Evolutionary conservation across 2,113 vertebrate genomes (phyloP), one percentile per base, ranked within the genome.

Genomic region (Columba livia): DNA sequence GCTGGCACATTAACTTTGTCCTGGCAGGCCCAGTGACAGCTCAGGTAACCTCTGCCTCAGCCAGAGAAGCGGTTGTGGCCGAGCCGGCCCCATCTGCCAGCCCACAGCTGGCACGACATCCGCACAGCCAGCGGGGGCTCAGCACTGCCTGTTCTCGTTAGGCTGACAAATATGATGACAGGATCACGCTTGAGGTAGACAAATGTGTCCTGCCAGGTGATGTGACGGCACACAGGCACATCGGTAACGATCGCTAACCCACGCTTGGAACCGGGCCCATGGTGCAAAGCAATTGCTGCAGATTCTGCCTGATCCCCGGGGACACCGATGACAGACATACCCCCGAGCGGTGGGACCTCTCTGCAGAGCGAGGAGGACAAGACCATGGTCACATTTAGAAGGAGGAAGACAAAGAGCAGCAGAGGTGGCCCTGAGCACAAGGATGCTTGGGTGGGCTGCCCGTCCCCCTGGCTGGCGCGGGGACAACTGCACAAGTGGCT

Each of bases 11-110:
- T 64, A 42, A 9, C 88, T 47, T 18, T 75, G 61, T 16, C 88
- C 93, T 5, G 40, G 47, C 60, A 66, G 87, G 88, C 44, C 10
- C 58, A 0, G 18, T 10, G 53, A 90, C 93, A 74, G 57, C 48
- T 31, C 88, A 69, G 79, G 74, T 54, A 80, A 85, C 81, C 93
- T n/a, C 85, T 94, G 92, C 74, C 87, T 56, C 79, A 38, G 57
- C 62, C 73, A 44, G 44, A 44, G 44, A 44, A 44, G 44, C 2
- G 2, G 44, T 38, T 7, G 31, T 19, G 67, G 23, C 50, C 24
- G 81, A 81, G 71, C 93, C 82, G 81, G 86, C 21, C 18, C 87
- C 90, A 50, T 29, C 88, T 66, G 73, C 31, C 65, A 11, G 19
- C 90, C 80, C 95, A 10, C 8, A 32, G 87, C 87, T 75, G 90